Evolutionary conservation across 1,140 invertebrate species (phyloP), one percentile per base, ranked within the genome.

Genomic region (Drosophila novamexicana): DNA sequence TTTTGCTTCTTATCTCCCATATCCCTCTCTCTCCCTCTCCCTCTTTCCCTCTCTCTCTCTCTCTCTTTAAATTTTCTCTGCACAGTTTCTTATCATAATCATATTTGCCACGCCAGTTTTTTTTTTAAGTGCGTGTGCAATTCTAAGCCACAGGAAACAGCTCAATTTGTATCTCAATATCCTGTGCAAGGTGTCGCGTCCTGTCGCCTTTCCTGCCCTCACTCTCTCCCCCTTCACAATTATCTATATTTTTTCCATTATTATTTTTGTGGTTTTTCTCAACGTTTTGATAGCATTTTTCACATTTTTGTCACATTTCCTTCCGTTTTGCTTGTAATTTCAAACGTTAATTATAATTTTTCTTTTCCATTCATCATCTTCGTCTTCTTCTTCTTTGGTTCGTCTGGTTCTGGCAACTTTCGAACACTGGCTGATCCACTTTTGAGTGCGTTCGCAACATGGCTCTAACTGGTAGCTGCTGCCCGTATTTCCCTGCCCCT

Each of bases 101-200:
- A 88, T 89, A 89, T 88, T 88, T 71, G 65, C 84, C 77, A 88
- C 84, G 79, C 75, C 82, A 37, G 56, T 44, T 42, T 40, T 22
- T 9, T 34, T 32, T 32, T 14, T n/a, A 44, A 52, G 69, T 88
- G 81, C 79, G 82, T 83, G 69, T 86, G 83, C 83, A 86, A 83
- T 86, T 86, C 47, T 57, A 52, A 45, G 45, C 29, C 50, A 66
- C 83, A 88, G 83, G 83, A 88, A 88, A 73, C 74, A 84, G 78
- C 84, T 88, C 84, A 88, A 88, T 88, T 89, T 89, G 65, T 75
- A 53, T 52, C 76, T 71, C n/a, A n/a, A 80, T 79, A 88, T 88
- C 77, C 84, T 89, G 84, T 79, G 58, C 69, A 47, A 68, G 45
- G 69, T 68, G 64, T 70, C 75, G 40, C 14, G 22, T 45, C n/a